Conservation (phyloP, 2,113 vertebrate genomes). For the Nicator chloris region DNA sequence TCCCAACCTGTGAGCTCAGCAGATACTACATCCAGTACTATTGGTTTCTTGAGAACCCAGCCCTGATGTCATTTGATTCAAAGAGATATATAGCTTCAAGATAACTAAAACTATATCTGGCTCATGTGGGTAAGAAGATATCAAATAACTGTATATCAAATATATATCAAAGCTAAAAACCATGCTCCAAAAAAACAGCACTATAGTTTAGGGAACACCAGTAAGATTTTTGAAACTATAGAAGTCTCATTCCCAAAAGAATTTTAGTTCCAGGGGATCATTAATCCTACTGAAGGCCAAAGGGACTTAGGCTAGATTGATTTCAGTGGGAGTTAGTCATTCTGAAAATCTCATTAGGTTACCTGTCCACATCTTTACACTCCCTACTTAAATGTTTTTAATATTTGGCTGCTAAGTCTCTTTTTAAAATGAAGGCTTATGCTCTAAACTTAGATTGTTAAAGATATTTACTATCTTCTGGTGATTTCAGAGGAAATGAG, state of each 20-base stretch:
- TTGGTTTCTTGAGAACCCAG: neutral
- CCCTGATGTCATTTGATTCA: neutral
- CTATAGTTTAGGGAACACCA: neutral
- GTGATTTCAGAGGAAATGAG: neutral
- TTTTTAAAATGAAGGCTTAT: neutral
- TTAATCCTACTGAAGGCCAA: slow-evolving; percentile 22
- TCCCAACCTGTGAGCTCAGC: neutral
- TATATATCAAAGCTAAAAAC: neutral
- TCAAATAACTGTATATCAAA: neutral
- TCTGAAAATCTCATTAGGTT: slow-evolving; percentile 48
- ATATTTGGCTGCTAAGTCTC: neutral
- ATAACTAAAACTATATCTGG: neutral
- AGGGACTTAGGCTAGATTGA: neutral
- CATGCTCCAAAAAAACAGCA: neutral
- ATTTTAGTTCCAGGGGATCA: neutral
- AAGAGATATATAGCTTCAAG: neutral
- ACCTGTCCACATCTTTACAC: slow-evolving; percentile 17
- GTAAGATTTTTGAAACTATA: neutral
- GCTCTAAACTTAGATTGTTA: neutral
- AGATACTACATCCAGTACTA: neutral
- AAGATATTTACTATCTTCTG: neutral
- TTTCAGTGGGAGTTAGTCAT: slow-evolving; percentile 25
- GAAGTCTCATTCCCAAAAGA: neutral
- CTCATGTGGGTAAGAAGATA: neutral
- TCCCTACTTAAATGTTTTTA: neutral